Percentiles rank a stretch among this genome's conserved stretches.
Evolutionary conservation across 2,888 invertebrate species (phyloP).

Genomic region (Diadegma fenestrale): DNA sequence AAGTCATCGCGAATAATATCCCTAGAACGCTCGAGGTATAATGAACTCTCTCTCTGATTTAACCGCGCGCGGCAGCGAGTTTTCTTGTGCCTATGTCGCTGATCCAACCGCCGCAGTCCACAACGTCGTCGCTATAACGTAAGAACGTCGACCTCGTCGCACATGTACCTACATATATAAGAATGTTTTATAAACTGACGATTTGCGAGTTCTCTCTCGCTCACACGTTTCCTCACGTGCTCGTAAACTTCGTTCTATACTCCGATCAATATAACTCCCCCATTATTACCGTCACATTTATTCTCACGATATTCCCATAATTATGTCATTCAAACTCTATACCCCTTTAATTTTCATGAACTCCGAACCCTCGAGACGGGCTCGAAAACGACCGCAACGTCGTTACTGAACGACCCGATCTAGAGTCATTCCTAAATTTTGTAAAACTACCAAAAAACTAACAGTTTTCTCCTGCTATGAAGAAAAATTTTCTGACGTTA

Average conservation of each 20-base stretch:
- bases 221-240: conserved; percentile 55
- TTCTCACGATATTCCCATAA: background rate
- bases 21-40: conserved; percentile 23
- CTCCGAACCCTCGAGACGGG: background rate
- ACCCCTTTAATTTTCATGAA: background rate
- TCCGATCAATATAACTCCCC: conserved; percentile 43
- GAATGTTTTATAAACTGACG: conserved; percentile 21
- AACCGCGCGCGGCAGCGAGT: conserved; percentile 27
- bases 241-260: conserved; percentile 28
- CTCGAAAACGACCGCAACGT: too few species aligned
- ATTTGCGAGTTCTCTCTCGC: conserved; percentile 36
- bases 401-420: too few species aligned
- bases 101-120: conserved; percentile 13
- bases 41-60: conserved; percentile 27
- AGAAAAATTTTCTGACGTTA: too few species aligned
- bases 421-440: too few species aligned
- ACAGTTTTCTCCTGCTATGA: too few species aligned
- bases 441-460: too few species aligned
- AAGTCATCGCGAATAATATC: conserved; percentile 17
- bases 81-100: conserved; percentile 17
- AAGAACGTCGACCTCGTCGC: conserved; percentile 67
- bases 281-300: too few species aligned
- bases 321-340: background rate
- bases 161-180: background rate
- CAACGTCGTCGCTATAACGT: conserved; percentile 35